phyloP scores from a whole-genome alignment of 2,888 invertebrate genomes.

The Leptopilina syphax region DNA sequence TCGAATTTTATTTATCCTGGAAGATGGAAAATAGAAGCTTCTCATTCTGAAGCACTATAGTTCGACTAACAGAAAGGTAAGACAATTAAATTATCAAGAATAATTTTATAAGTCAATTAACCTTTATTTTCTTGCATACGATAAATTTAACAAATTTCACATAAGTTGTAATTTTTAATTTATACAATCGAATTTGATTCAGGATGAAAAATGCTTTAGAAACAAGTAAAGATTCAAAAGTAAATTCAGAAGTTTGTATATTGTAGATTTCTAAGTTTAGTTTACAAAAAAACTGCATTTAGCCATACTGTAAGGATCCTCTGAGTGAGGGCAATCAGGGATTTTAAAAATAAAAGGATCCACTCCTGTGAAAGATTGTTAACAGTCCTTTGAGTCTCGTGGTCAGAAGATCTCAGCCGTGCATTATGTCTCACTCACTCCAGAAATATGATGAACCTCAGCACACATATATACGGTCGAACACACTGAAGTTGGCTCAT shows the following conservation, averaged over 20 bases:
- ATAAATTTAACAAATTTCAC: slow-evolving; percentile 10
- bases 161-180: too few relatives aligned
- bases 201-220: too few relatives aligned
- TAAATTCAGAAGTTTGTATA: too few relatives aligned
- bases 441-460: slow-evolving; percentile 45
- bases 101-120: background rate
- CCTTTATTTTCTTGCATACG: slow-evolving; percentile 11
- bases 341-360: slow-evolving; percentile 13
- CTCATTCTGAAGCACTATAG: too few relatives aligned
- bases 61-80: too few relatives aligned
- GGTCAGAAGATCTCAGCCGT: slow-evolving; percentile 68
- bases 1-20: too few relatives aligned
- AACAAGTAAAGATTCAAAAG: too few relatives aligned
- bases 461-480: slow-evolving; percentile 55
- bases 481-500: slow-evolving; percentile 51
- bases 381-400: slow-evolving; percentile 71
- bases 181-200: too few relatives aligned
- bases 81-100: background rate
- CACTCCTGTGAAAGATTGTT: slow-evolving; percentile 49
- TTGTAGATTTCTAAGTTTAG: too few relatives aligned
- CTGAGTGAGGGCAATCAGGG: slow-evolving; percentile 18
- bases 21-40: too few relatives aligned
- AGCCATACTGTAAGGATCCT: background rate
- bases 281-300: background rate
- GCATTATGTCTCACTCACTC: slow-evolving; percentile 64